Evolutionary conservation across 2,797 vertebrate genomes (phyloP), one percentile per base, ranked within the genome.

Genomic region (Iguana delicatissima): DNA sequence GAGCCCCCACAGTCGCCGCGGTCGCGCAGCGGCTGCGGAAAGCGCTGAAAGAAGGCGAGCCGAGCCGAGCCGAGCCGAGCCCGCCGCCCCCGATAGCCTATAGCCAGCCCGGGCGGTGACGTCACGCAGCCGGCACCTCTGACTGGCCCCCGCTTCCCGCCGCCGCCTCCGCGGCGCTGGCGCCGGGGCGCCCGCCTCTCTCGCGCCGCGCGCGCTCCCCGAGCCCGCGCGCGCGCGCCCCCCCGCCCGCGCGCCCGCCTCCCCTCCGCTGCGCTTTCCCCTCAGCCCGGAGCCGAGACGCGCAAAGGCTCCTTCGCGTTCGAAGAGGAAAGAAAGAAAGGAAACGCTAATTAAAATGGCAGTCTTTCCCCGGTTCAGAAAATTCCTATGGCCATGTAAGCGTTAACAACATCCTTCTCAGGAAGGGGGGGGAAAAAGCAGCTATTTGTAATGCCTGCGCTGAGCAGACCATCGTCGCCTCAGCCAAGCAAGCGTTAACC

Each of bases 81-180:
- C 95, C 57, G 94, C 96, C 90, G 95, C 94, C 95, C 92, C 92
- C 62, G 94, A 91, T 95, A 96, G 97, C 97, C 96, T 95, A 96
- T 96, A 95, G 97, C 95, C 96, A 94, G 97, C 95, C 96, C 95
- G 95, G 93, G 91, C 95, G 96, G 93, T 98, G 97, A 97, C 97
- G 97, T 97, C 97, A 97, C 94, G 92, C 96, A 87, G 94, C 94
- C 95, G 72, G 93, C 79, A 91, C 92, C 91, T 64, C 85, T 35
- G 64, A 86, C 77, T 95, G 94, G 93, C 94, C 52, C 94, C 93
- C 92, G 88, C 59, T 55, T 46, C 42, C 42, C 42, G 42, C 42
- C 42, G 42, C 4, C 42, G 42, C 42, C 42, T 46, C 42, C 0
- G 42, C 42, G 42, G 42, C 50, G 86, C 0, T 52, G 7, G 52